Percentiles rank a stretch among this genome's conserved stretches.
Evolutionary conservation across 2,888 invertebrate genomes (phyloP).

Genomic region (Lepidonotus clava): DNA sequence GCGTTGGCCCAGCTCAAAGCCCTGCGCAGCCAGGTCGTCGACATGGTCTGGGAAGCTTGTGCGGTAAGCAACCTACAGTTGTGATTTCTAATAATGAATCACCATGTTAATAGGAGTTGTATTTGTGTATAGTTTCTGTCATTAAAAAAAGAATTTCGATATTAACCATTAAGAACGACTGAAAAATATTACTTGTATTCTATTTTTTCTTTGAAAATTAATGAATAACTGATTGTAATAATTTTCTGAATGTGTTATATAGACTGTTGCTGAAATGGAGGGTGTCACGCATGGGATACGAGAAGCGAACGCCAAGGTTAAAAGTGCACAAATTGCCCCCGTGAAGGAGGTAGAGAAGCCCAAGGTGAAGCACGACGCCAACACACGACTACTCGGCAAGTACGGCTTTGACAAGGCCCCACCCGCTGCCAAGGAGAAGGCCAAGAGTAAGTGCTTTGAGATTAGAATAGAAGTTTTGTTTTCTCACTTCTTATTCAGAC

Average conservation of each 20-base stretch:
- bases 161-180: too few relatives aligned
- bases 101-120: too few relatives aligned
- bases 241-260: too few relatives aligned
- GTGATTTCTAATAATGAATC: too few relatives aligned
- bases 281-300: conserved; percentile 77
- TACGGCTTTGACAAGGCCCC: conserved; percentile 57
- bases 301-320: conserved; percentile 60
- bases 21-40: conserved; percentile 74
- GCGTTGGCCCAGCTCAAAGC: conserved; percentile 71
- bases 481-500: too few relatives aligned
- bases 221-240: too few relatives aligned
- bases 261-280: conserved; percentile 80
- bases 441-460: conserved; percentile 17
- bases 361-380: conserved; percentile 56
- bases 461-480: too few relatives aligned
- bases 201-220: too few relatives aligned
- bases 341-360: conserved; percentile 68
- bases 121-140: too few relatives aligned
- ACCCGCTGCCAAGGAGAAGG: conserved; percentile 1
- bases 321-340: conserved; percentile 61
- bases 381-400: conserved; percentile 53
- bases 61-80: too few relatives aligned
- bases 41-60: conserved; percentile 78
- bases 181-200: too few relatives aligned
- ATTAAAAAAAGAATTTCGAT: too few relatives aligned